Conservation (phyloP, 2,113 vertebrate species). For the Willisornis vidua region DNA sequence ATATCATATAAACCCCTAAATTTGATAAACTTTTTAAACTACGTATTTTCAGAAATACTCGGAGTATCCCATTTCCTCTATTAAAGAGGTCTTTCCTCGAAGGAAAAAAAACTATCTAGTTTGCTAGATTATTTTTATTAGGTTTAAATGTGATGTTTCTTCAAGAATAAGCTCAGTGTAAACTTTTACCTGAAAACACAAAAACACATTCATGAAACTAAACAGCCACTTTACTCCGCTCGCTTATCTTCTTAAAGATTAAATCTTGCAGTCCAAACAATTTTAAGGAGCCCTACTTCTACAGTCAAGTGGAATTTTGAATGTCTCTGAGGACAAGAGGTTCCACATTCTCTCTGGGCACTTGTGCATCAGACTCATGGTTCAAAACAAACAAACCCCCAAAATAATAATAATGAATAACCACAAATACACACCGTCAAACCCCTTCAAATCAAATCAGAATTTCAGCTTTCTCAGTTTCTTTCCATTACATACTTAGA, state of each 20-base stretch:
- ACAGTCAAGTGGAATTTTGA: not conserved
- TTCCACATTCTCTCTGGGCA: not conserved
- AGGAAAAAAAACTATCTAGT: not conserved
- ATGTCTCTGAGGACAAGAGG: not conserved
- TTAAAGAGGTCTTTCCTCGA: not conserved
- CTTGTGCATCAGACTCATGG: not conserved
- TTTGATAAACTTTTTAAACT: not conserved
- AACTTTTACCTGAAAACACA: not conserved
- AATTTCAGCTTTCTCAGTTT: not conserved
- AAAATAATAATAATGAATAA: not conserved
- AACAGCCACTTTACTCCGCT: not conserved
- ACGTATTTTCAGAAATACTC: not conserved
- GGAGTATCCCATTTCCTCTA: not conserved
- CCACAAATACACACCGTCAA: not conserved
- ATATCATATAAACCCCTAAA: not conserved
- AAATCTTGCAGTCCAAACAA: conserved; percentile 11
- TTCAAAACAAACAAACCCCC: not conserved
- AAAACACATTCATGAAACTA: not conserved
- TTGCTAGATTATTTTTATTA: not conserved
- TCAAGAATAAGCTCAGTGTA: not conserved
- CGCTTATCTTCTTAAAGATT: not conserved
- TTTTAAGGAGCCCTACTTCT: not conserved
- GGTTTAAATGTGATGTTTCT: not conserved
- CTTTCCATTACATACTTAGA: not conserved
- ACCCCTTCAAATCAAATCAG: not conserved